Base-by-base conservation (phyloP, 2,888 invertebrate species). In the Seira ritae region DNA sequence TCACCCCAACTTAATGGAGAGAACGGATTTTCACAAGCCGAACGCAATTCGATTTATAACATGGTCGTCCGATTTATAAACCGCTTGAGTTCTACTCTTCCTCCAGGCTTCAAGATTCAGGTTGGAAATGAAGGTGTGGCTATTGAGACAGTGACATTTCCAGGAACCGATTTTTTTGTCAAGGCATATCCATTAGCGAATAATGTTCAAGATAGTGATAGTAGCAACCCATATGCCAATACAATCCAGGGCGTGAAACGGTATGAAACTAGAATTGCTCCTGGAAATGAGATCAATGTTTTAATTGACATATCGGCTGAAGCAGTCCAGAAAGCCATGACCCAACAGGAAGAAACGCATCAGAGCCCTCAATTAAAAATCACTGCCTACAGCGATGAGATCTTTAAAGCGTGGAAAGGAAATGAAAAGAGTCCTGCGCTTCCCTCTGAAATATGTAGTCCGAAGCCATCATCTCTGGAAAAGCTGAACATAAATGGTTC, bases 121-220 rank as follows among this genome's bases (percentile, higher is more conserved):
- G 24, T 66, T 20, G 82, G 72, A 17, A 24, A 71, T 15, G 60
- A 6, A 0, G 72, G 68, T 1, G 76, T 82, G 22, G 42, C 68
- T 19, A 66, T 87, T 22, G 87, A 87, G 73, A 84, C 82, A 0
- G 84, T 80, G 1, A 70, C 79, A 15, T 87, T 87, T 69, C 75
- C 80, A 8, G 66, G 60, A 15, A 37, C 19, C 3, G 31, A 31
- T 31, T 31, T 4, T 31, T 31, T 31, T 31, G 31, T 8, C 31
- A 31, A 8, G 8, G 31, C 31, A 2, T 4, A 31, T 2, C 31
- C 31, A 4, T 31, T 31, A 31, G 60, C 71, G 15, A n/a, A 20
- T n/a, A 31, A 12, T n/a, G 17, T 20, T n/a, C 15, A 67, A 22
- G 50, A 46, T 19, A 24, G 1, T 24, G 1, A 24, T 8, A 4